A percentile compares a stretch with the other conserved stretches of the same genome.
These are phyloP conservation scores for Nephrotoma appendiculata DNA, from an alignment of 2,888 invertebrate species.

Conservation along the genomic window DNA sequence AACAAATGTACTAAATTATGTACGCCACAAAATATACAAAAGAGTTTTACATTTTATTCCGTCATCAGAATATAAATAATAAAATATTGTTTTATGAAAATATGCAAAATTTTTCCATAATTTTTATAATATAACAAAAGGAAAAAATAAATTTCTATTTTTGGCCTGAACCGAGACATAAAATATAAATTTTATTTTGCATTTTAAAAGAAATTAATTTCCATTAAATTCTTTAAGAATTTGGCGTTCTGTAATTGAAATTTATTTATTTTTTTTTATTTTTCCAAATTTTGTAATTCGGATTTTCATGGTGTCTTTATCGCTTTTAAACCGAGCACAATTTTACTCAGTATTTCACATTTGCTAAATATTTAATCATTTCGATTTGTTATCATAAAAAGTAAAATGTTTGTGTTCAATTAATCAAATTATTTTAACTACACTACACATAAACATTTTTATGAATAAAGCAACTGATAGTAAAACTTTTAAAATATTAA, in stretches of 20 bases:
- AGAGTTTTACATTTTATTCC: background rate
- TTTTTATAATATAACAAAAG: background rate
- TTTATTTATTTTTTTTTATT: too few species aligned
- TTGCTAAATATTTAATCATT: background rate
- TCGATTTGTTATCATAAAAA: background rate
- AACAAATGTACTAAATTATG: background rate
- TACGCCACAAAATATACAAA: background rate
- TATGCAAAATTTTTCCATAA: background rate
- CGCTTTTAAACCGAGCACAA: too few species aligned
- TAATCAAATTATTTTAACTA: background rate
- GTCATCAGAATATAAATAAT: background rate
- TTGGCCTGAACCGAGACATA: too few species aligned
- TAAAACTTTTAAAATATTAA: background rate
- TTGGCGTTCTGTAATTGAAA: too few species aligned
- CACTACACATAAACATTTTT: background rate
- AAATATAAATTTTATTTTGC: too few species aligned
- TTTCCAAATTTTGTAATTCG: too few species aligned
- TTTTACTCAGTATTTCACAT: too few species aligned
- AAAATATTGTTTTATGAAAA: background rate
- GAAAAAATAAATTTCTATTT: background rate
- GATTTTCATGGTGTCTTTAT: too few species aligned
- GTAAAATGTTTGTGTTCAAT: background rate
- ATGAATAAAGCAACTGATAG: background rate
- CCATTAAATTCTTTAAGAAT: too few species aligned
- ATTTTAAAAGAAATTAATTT: too few species aligned